Evolutionary conservation across 2,797 vertebrate genomes (phyloP).

Genomic region (Scolopax bukidnonensis): DNA sequence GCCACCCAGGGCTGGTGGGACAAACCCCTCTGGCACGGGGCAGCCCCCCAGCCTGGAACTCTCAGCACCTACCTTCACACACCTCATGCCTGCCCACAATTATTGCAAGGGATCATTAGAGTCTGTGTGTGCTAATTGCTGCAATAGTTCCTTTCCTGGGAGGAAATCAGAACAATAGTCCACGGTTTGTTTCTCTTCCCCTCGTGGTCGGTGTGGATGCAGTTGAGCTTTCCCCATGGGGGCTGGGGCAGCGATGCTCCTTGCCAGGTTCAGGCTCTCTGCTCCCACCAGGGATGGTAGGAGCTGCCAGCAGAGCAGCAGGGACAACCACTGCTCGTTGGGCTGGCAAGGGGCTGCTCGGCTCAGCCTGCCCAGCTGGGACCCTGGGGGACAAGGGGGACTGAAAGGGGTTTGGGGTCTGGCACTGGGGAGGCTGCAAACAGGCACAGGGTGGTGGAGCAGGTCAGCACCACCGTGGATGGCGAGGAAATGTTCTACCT

Average conservation of each 20-base stretch:
- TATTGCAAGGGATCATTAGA: neutral
- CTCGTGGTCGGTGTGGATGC: accelerated
- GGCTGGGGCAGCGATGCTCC: neutral
- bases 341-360: neutral
- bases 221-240: neutral
- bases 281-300: neutral
- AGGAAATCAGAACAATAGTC: neutral
- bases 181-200: neutral
- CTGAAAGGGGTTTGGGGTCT: accelerated
- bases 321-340: accelerated
- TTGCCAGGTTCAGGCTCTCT: neutral
- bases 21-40: neutral
- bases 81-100: neutral
- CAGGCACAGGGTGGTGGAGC: accelerated
- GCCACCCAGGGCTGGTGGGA: neutral
- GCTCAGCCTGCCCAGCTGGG: neutral
- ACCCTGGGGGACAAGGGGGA: accelerated
- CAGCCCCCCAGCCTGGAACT: neutral
- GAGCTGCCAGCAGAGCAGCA: neutral
- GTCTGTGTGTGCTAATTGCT: neutral
- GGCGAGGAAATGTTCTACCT: neutral
- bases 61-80: neutral
- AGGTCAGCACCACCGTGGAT: accelerated
- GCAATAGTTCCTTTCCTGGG: neutral
- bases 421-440: neutral